Evolutionary conservation across 2,797 vertebrate genomes (phyloP), one percentile per base, ranked within the genome.

Genomic region (Zenarchopterus dispar): DNA sequence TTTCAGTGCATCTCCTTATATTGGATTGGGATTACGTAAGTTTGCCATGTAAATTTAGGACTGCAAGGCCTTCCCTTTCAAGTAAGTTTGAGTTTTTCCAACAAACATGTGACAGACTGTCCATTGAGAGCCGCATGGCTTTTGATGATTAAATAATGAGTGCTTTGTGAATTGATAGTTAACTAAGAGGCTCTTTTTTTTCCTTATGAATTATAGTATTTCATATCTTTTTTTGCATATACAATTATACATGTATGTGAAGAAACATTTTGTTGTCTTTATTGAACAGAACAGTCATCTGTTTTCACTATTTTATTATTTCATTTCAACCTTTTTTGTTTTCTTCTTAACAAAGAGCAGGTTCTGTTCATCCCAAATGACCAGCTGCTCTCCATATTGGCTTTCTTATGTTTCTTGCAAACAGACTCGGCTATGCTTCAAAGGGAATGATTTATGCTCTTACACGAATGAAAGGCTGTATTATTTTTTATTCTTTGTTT

Each of bases 301-400:
- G 82, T 82, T 88, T 85, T 73, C 55, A 69, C 70, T 90, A 63
- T 84, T 84, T 84, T 76, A 81, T 84, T 48, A 55, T 64, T 33
- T 5, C 84, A 79, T 63, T 69, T 69, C 8, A 39, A 21, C 18
- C 19, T 19, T 28, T 61, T 84, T 67, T 50, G 19, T 76, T 81
- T 78, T 81, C 77, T 78, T 71, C 67, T 73, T 74, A 77, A 73
- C 72, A 87, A 84, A 88, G 82, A 79, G 70, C 68, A 80, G 81
- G 84, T 75, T 87, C 80, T 86, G 77, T 88, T 86, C 81, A 81
- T 88, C 83, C 80, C 81, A 56, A 72, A 81, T 88, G 87, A 88
- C 87, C 90, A 88, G 90, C 87, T 91, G 90, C 77, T 84, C 82
- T 91, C 86, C 84, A 86, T 82, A 89, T 85, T 88, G 80, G 52